Percentiles rank a stretch among this genome's conserved stretches.
Evolutionary conservation across 2,797 vertebrate species (phyloP).

Genomic region (Poeciliopsis presidionis): DNA sequence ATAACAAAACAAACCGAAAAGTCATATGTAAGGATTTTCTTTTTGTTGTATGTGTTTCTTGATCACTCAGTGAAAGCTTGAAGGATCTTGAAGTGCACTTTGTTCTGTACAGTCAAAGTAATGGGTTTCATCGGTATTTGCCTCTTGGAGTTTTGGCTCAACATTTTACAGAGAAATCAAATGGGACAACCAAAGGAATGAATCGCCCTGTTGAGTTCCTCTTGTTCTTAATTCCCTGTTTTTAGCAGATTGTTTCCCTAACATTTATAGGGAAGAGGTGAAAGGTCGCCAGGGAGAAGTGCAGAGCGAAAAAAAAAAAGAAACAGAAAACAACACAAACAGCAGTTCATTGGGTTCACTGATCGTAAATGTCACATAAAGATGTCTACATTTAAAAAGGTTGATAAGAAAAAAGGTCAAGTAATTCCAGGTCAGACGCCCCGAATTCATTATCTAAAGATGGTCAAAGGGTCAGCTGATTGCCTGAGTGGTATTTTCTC

Average conservation of each 20-base stretch:
- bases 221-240: slow-evolving; percentile 30
- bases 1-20: neutral
- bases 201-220: slow-evolving; percentile 31
- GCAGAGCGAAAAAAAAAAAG: slow-evolving; percentile 23
- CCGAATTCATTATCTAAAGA: slow-evolving; percentile 21
- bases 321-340: neutral
- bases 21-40: neutral
- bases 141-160: slow-evolving; percentile 30
- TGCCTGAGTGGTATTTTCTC: neutral
- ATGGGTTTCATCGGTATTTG: slow-evolving; percentile 54
- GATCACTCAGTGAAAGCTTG: neutral
- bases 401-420: slow-evolving; percentile 8
- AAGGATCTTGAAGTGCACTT: neutral
- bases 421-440: slow-evolving; percentile 7
- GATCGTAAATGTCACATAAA: slow-evolving; percentile 50
- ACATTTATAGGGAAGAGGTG: slow-evolving; percentile 21
- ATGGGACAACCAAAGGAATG: slow-evolving; percentile 46
- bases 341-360: slow-evolving; percentile 37
- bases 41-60: neutral
- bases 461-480: slow-evolving; percentile 23
- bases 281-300: slow-evolving; percentile 8
- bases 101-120: slow-evolving; percentile 10
- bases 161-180: slow-evolving; percentile 41
- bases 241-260: slow-evolving; percentile 54
- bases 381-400: slow-evolving; percentile 4